phyloP scores from a whole-genome alignment of 2,888 invertebrate genomes.

The Tyria jacobaeae region DNA sequence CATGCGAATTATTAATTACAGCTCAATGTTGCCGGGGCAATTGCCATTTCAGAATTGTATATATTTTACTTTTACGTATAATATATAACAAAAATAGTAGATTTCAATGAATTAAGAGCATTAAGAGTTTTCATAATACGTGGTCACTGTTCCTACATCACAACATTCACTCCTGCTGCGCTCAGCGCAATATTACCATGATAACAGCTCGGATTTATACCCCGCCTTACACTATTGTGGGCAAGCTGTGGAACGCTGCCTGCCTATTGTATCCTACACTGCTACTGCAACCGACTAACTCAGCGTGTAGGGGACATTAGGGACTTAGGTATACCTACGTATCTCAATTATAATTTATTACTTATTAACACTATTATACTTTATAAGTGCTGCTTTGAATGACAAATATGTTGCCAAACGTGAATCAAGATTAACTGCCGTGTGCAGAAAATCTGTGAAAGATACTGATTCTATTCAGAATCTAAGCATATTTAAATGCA shows the following conservation, averaged over 20 bases:
- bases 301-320: slow-evolving; percentile 16
- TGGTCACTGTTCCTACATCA: slow-evolving; percentile 4
- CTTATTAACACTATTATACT: slow-evolving; percentile 31
- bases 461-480: slow-evolving; percentile 2
- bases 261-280: slow-evolving; percentile 15
- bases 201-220: slow-evolving; percentile 26
- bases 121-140: not conserved
- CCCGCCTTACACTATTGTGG: slow-evolving; percentile 9
- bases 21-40: too few species aligned
- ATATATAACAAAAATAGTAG: not conserved
- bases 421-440: slow-evolving; percentile 32
- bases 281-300: not conserved
- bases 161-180: slow-evolving; percentile 9
- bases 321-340: slow-evolving; percentile 9
- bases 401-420: slow-evolving; percentile 28
- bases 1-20: too few species aligned
- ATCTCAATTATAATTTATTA: slow-evolving; percentile 42
- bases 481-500: slow-evolving; percentile 13
- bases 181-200: slow-evolving; percentile 31
- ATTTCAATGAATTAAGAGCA: not conserved
- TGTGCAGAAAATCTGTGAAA: slow-evolving; percentile 10
- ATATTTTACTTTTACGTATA: too few species aligned
- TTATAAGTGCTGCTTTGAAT: slow-evolving; percentile 31
- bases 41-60: too few species aligned
- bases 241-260: not conserved